Base-by-base conservation (phyloP, 2,797 vertebrate species). In the Rhinogobio ventralis region DNA sequence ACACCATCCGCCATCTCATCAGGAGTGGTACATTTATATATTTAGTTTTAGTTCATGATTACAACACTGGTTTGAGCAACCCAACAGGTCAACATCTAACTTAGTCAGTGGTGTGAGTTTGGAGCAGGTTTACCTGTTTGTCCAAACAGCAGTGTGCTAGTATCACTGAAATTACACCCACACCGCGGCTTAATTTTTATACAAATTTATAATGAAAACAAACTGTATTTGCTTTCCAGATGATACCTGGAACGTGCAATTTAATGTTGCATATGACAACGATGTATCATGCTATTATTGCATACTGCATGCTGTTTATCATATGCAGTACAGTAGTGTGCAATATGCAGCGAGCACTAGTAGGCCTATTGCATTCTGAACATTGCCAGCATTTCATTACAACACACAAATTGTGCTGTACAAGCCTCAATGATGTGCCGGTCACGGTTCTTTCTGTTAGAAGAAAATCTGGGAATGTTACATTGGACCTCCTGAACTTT, bases 401-500 rank as follows among this genome's bases (percentile, higher is more conserved):
- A 49, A 55, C 33, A 55, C 62, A 67, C 17, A 67, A 30, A 75
- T 7, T 75, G 57, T 5, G 60, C 33, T 2, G 20, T 8, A 36
- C 68, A 60, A 60, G 55, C 28, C 42, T 64, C 69, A 19, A 23
- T 36, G 74, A 78, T 3, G 55, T 60, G 67, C 42, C 20, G 19
- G 46, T 83, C 62, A 66, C 8, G 49, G 7, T 68, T 74, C n/a
- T 75, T 25, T 83, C 71, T 86, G 39, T 57, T 75, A 5, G 14
- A 66, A 36, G 76, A 36, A 57, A 19, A 30, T 51, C 7, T 74
- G 42, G 9, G 53, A 36, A 87, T 75, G 84, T 81, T 62, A 79
- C 57, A n/a, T 23, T 67, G 79, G 64, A 79, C 73, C 57, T 45
- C 13, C 4, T 74, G 69, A 84, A 74, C 76, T 79, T 66, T 53